A percentile compares a stretch with the other conserved stretches of the same genome.
Conservation (phyloP, 2,888 invertebrate genomes). For the Mesochorus sp. region DNA sequence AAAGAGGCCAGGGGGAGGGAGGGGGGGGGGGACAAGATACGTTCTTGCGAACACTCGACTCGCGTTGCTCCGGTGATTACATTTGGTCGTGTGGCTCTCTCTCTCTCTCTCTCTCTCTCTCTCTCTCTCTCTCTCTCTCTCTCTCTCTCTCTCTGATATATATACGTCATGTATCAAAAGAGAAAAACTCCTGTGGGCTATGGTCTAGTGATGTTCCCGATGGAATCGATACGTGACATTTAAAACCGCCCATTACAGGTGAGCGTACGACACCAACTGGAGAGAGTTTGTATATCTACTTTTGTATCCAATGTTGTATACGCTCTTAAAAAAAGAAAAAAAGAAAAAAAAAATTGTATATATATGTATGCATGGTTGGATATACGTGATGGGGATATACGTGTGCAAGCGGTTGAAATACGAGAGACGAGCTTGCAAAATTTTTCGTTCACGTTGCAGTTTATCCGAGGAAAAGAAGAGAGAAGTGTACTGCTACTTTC, state of each 20-base stretch:
- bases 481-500: slow-evolving; percentile 7
- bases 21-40: too few species aligned
- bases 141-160: not conserved
- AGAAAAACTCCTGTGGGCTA: not conserved
- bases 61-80: slow-evolving; percentile 27
- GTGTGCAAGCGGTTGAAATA: not conserved
- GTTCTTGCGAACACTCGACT: not conserved
- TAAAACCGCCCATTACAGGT: slow-evolving; percentile 27
- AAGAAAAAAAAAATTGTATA: too few species aligned
- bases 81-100: slow-evolving; percentile 6
- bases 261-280: not conserved
- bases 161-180: not conserved
- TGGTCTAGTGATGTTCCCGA: slow-evolving; percentile 17
- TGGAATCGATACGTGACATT: slow-evolving; percentile 50
- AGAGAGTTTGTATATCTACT: not conserved
- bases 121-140: not conserved
- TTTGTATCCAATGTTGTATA: not conserved
- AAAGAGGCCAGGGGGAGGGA: too few species aligned
- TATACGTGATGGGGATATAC: not conserved
- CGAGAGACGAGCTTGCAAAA: slow-evolving; percentile 36
- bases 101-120: not conserved
- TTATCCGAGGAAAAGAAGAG: slow-evolving; percentile 23
- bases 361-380: not conserved
- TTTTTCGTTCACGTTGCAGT: slow-evolving; percentile 45
- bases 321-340: slow-evolving; percentile 1